These are phyloP conservation scores for Agriopis aurantiaria DNA, from an alignment of 2,888 invertebrate species.

Conservation along the genomic window DNA sequence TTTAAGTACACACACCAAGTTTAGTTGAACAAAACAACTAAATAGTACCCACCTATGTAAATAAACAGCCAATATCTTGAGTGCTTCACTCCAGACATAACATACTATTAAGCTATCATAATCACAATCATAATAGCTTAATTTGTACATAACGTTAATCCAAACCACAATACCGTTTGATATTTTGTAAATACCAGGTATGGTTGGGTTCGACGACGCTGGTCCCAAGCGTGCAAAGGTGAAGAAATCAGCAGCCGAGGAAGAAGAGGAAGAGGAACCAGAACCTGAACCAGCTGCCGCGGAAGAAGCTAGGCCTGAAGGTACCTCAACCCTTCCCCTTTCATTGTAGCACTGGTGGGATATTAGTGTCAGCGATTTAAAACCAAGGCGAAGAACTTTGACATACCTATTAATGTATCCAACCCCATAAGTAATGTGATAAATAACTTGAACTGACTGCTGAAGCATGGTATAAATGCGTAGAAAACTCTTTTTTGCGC, in stretches of 20 bases:
- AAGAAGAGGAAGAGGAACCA: constrained; percentile 79
- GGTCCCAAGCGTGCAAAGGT: constrained; percentile 80
- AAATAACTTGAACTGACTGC: too few species aligned
- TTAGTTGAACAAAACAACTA: too few species aligned
- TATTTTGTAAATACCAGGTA: constrained; percentile 57
- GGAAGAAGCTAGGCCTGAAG: constrained; percentile 70
- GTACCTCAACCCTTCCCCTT: constrained; percentile 43
- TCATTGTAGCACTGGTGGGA: background rate
- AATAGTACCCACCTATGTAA: too few species aligned
- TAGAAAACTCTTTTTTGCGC: background rate
- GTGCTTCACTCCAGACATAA: background rate
- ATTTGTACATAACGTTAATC: background rate
- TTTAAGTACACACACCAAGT: too few species aligned
- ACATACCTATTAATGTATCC: too few species aligned
- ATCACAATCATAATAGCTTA: too few species aligned
- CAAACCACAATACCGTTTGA: background rate
- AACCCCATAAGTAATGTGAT: too few species aligned
- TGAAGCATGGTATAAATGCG: background rate
- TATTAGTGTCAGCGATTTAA: background rate
- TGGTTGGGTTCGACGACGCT: constrained; percentile 80
- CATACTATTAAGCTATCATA: too few species aligned
- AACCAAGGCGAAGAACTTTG: background rate
- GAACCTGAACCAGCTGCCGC: constrained; percentile 59
- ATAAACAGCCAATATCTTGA: too few species aligned
- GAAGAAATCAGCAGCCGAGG: constrained; percentile 76